These are phyloP conservation scores for Atlantisia rogersi DNA, from an alignment of 2,113 vertebrate species.

Conservation along the genomic window DNA sequence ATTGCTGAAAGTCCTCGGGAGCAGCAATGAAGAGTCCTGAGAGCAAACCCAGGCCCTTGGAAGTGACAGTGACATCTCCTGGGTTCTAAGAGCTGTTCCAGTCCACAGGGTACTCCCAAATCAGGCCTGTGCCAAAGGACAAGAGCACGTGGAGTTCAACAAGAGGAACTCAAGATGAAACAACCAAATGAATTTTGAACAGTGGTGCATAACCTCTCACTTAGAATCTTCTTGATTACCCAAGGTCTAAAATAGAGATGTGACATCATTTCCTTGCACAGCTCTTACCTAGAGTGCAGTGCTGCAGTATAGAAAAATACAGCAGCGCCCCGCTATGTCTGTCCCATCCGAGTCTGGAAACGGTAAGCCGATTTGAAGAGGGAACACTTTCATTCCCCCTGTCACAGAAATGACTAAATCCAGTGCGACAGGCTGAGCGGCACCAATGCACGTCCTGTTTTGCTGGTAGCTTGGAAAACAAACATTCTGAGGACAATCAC, in stretches of 20 bases:
- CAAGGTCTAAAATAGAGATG: not conserved
- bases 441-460: not conserved
- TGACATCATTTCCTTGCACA: not conserved
- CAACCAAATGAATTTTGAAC: not conserved
- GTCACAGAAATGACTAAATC: not conserved
- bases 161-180: not conserved
- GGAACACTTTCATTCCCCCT: not conserved
- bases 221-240: not conserved
- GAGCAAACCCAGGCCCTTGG: not conserved
- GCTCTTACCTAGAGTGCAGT: not conserved
- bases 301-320: not conserved
- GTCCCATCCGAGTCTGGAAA: not conserved
- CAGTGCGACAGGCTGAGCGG: not conserved
- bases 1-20: not conserved
- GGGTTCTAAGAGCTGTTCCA: not conserved
- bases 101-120: not conserved
- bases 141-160: not conserved
- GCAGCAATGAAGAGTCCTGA: not conserved
- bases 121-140: not conserved
- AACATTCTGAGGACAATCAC: not conserved
- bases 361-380: not conserved
- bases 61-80: not conserved
- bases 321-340: not conserved
- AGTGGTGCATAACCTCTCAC: not conserved
- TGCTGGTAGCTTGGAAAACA: slow-evolving; percentile 5